Evolutionary conservation across 2,113 vertebrate species (phyloP), one percentile per base, ranked within the genome.

Genomic region (Notarius lentiginosus): DNA sequence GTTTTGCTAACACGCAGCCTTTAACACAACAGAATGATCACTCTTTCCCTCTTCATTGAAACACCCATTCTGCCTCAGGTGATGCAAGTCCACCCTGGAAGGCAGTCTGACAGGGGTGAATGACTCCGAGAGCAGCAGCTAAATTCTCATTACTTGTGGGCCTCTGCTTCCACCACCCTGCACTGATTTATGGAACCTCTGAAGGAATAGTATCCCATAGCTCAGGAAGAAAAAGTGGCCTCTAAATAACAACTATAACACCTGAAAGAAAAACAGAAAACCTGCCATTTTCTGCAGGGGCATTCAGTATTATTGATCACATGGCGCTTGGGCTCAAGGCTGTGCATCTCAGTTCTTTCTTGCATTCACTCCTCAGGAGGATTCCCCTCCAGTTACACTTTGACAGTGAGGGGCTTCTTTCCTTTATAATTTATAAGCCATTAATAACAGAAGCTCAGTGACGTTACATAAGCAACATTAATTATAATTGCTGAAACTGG

Each of bases 111-210:
- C 66, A 72, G 20, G 22, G 77, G 30, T 87, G 49, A 87, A 49
- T 58, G 84, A 91, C 88, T 87, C 87, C 24, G 72, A 86, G 84
- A 85, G 85, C 24, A n/a, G 53, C 11, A 20, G 87, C 84, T 63
- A 89, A 83, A 82, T 82, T 84, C 82, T 89, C 86, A 90, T 87
- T 86, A 91, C 81, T 77, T 84, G 68, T 58, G 81, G 75, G 79
- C 84, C 82, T 72, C 73, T 87, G 88, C 63, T 84, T 85, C 61
- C 18, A 85, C 83, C 83, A 53, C 68, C 81, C 63, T 72, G 79
- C 85, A 87, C 85, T 58, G 85, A 90, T 90, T 85, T 79, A 89
- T 88, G 76, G 84, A 79, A n/a, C 77, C 86, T 86, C 68, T 89
- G 75, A 53, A 70, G 79, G 70, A 85, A 79, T 60, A 47, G 34